Conservation (phyloP, 2,888 invertebrate genomes). For the Dryobotodes eremita region DNA sequence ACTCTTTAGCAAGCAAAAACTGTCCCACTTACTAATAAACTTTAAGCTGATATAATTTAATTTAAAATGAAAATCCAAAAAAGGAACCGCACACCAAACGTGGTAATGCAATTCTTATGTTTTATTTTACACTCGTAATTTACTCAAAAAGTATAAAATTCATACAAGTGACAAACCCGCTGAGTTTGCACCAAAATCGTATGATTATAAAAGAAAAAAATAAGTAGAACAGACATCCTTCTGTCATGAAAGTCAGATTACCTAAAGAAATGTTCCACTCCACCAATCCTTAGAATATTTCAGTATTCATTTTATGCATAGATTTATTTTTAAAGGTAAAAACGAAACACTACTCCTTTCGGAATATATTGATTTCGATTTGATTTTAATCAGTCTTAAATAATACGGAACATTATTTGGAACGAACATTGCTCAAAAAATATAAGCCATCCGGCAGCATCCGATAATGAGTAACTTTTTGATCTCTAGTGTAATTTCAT, state of each 20-base stretch:
- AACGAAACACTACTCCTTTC: constrained; percentile 38
- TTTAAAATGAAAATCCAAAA: constrained; percentile 3
- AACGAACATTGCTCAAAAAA: constrained; percentile 21
- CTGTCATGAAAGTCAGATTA: constrained; percentile 63
- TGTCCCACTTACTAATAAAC: neutral
- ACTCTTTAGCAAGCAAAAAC: constrained; percentile 3
- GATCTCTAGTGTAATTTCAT: neutral
- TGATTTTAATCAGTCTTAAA: constrained; percentile 52
- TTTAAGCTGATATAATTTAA: neutral
- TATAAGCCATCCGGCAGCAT: neutral
- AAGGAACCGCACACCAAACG: constrained; percentile 16
- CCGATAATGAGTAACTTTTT: neutral
- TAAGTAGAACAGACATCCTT: constrained; percentile 15
- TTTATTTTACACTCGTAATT: constrained; percentile 39
- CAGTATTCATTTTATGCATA: constrained; percentile 61
- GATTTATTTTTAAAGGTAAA: constrained; percentile 49
- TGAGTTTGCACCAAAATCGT: constrained; percentile 41
- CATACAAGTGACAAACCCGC: constrained; percentile 47
- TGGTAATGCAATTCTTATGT: constrained; percentile 13
- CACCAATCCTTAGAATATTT: constrained; percentile 42
- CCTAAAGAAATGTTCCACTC: constrained; percentile 48
- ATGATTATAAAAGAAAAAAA: constrained; percentile 25
- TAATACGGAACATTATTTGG: constrained; percentile 43
- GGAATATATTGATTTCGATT: constrained; percentile 57
- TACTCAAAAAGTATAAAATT: constrained; percentile 36